Conservation (phyloP, 2,797 vertebrate species). For the Tokudaia tokunoshimensis region DNA sequence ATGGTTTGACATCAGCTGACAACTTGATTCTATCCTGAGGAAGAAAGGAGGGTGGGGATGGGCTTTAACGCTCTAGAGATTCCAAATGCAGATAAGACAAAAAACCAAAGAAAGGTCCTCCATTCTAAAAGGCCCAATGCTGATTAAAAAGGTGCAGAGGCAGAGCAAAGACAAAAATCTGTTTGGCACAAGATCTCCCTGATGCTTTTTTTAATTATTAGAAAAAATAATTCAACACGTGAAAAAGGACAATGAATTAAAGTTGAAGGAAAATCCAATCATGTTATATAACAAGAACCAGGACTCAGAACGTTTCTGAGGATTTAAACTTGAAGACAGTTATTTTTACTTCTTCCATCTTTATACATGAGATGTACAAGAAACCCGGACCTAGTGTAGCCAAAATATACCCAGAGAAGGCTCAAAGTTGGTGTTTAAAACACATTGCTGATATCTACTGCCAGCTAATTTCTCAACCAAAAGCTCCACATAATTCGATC, state of each 20-base stretch:
- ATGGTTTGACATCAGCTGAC: slow-evolving; percentile 89
- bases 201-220: no score
- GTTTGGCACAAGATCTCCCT: neutral
- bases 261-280: neutral
- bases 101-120: neutral
- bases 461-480: neutral
- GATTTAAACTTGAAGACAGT: neutral
- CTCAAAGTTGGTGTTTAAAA: neutral
- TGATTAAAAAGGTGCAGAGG: neutral
- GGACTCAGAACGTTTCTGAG: fast-evolving
- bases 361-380: neutral
- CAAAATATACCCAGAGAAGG: neutral
- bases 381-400: neutral
- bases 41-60: slow-evolving; percentile 75
- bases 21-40: slow-evolving; percentile 88
- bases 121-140: neutral
- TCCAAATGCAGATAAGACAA: neutral
- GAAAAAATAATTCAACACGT: neutral
- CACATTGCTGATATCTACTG: neutral
- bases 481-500: neutral
- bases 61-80: slow-evolving; percentile 73
- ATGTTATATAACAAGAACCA: neutral
- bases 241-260: neutral
- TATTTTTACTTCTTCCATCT: neutral
- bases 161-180: neutral